Conservation (phyloP, 2,888 invertebrate genomes). For the Drosophila rubida region DNA sequence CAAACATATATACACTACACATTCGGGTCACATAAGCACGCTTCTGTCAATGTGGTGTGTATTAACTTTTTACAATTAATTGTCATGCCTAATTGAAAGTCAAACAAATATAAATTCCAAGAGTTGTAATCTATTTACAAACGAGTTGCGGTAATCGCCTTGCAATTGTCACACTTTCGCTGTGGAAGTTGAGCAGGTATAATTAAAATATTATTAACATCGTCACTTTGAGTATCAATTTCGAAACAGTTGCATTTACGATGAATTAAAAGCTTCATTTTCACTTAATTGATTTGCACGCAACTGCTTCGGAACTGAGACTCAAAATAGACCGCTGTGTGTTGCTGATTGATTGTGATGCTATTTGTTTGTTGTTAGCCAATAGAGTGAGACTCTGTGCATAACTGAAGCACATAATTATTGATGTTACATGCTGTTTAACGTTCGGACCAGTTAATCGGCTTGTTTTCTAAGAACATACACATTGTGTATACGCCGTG, state of each 20-base stretch:
- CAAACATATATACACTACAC: conserved; percentile 9
- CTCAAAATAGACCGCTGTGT: not conserved
- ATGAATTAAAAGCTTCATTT: not conserved
- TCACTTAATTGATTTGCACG: not conserved
- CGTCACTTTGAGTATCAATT: not conserved
- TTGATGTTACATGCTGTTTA: conserved; percentile 1
- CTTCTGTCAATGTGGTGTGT: not conserved
- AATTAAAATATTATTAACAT: conserved; percentile 4
- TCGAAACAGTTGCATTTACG: not conserved
- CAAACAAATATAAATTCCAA: not conserved
- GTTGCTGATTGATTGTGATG: not conserved
- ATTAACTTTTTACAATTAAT: conserved; percentile 14
- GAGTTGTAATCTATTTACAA: conserved; percentile 15
- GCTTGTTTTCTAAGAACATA: conserved; percentile 2
- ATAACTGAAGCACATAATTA: conserved; percentile 11
- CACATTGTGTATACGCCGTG: conserved; percentile 15
- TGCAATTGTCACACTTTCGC: no score
- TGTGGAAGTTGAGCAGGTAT: not conserved
- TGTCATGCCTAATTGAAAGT: conserved; percentile 18
- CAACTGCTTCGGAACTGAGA: not conserved
- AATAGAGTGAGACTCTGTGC: conserved; percentile 21
- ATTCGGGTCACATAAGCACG: conserved; percentile 10
- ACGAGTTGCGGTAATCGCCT: not conserved
- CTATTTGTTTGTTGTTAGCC: conserved; percentile 9
- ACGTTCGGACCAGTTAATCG: conserved; percentile 18